Percentiles rank a stretch among this genome's conserved stretches.
These are phyloP conservation scores for Adela reaumurella DNA, from an alignment of 2,888 invertebrate species.

Conservation along the genomic window DNA sequence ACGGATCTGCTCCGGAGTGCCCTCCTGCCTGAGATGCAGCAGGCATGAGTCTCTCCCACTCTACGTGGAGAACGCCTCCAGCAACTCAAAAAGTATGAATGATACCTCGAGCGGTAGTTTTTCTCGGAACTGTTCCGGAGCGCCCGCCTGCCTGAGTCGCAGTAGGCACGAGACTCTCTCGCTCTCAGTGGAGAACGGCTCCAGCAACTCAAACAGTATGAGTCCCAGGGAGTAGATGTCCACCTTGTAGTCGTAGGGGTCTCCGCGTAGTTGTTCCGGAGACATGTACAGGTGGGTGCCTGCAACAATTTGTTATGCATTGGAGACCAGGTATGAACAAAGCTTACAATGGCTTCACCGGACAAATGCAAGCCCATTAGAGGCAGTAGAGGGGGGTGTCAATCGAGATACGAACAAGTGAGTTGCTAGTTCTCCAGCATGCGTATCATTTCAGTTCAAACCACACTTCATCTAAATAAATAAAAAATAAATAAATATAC, in stretches of 20 bases:
- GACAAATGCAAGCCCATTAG: no score
- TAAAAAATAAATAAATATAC: no score
- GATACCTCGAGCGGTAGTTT: constrained; percentile 69
- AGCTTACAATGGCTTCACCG: no score
- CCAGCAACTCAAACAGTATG: constrained; percentile 88
- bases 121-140: constrained; percentile 64
- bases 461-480: no score
- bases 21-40: constrained; percentile 59
- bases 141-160: constrained; percentile 61
- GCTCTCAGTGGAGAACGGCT: constrained; percentile 87
- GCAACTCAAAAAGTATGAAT: constrained; percentile 66
- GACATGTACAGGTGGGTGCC: constrained; percentile 98
- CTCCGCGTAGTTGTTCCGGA: constrained; percentile 82
- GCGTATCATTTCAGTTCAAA: no score
- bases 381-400: no score
- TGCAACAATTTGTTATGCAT: constrained; percentile 17
- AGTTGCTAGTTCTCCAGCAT: no score
- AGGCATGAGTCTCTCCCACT: constrained; percentile 79
- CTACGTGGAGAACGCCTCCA: constrained; percentile 86
- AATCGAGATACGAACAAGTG: no score
- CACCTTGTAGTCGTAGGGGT: constrained; percentile 83
- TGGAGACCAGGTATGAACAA: no score
- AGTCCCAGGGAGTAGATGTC: constrained; percentile 94
- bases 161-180: constrained; percentile 73
- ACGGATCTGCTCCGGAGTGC: constrained; percentile 68